These are phyloP conservation scores for Hydropsyche betteni DNA, from an alignment of 2,888 invertebrate genomes.

Conservation along the genomic window DNA sequence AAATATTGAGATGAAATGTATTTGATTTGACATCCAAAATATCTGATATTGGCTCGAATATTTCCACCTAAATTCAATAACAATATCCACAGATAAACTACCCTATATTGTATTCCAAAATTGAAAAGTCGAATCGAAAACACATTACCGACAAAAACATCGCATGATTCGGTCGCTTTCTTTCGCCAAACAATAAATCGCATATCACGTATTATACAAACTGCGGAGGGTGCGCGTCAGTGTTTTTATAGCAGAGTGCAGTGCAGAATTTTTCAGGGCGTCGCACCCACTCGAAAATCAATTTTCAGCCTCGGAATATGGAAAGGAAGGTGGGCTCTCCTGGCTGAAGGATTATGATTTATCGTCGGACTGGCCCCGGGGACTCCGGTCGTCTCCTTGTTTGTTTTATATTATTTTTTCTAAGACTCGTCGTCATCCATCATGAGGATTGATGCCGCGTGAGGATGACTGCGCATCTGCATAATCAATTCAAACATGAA, in stretches of 20 bases:
- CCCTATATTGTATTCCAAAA: too few species aligned
- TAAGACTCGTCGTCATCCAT: constrained; percentile 36
- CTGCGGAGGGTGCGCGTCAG: not conserved
- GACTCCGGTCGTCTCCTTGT: constrained; percentile 11
- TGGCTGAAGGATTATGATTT: constrained; percentile 37
- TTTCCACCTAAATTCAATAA: too few species aligned
- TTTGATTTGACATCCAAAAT: too few species aligned
- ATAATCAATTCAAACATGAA: constrained; percentile 32
- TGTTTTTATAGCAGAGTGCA: not conserved
- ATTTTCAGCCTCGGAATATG: constrained; percentile 18
- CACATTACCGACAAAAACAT: too few species aligned
- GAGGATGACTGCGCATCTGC: constrained; percentile 37
- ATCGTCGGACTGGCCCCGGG: constrained; percentile 19
- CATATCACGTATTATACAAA: too few species aligned
- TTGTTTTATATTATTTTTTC: constrained; percentile 21
- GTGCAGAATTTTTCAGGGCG: not conserved
- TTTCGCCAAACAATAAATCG: too few species aligned
- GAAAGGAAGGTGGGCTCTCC: not conserved
- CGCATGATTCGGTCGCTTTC: too few species aligned
- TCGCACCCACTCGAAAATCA: constrained; percentile 16
- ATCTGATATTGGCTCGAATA: too few species aligned
- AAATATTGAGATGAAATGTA: too few species aligned
- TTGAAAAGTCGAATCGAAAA: too few species aligned
- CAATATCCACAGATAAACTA: too few species aligned
- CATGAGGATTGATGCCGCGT: constrained; percentile 39